Conservation (phyloP, 2,113 vertebrate genomes). For the Sinocyclocheilus grahami region DNA sequence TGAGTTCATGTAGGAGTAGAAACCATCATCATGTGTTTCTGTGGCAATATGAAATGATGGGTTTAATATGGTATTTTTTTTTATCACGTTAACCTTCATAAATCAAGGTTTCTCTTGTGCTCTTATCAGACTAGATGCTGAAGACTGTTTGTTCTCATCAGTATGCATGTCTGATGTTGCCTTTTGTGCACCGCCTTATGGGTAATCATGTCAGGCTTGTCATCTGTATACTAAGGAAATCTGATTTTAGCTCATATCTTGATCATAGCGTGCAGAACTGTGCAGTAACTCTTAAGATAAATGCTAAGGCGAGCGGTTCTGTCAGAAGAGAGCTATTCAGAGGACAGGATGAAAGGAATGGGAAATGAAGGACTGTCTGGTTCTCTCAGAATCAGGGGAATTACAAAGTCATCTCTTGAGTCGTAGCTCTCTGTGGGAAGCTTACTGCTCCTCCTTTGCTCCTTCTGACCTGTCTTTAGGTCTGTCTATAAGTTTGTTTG, state of each 20-base stretch:
- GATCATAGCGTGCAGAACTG: neutral
- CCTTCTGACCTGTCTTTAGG: neutral
- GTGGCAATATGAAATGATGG: neutral
- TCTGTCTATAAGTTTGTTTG: slow-evolving; percentile 12
- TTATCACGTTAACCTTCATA: neutral
- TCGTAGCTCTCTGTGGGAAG: slow-evolving; percentile 24
- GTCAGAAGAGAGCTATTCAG: slow-evolving; percentile 59
- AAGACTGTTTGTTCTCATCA: neutral
- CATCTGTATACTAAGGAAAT: slow-evolving; percentile 22
- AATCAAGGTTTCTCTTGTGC: neutral
- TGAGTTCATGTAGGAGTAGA: neutral
- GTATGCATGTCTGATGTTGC: slow-evolving; percentile 44
- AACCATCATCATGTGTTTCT: neutral
- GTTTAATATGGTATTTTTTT: neutral
- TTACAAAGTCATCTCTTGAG: slow-evolving; percentile 39
- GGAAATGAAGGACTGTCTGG: slow-evolving; percentile 67
- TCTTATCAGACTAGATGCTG: neutral
- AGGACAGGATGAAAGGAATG: slow-evolving; percentile 65
- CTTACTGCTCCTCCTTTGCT: slow-evolving; percentile 27
- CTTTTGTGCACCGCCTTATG: slow-evolving; percentile 11
- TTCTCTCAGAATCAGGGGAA: slow-evolving; percentile 53
- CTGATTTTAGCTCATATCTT: slow-evolving; percentile 24
- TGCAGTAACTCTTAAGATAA: slow-evolving; percentile 46
- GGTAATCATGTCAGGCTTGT: slow-evolving; percentile 4
- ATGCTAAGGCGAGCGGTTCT: slow-evolving; percentile 55